Evolutionary conservation across 1,140 invertebrate genomes (phyloP), one percentile per base, ranked within the genome.

Genomic region (Listronotus bonariensis): DNA sequence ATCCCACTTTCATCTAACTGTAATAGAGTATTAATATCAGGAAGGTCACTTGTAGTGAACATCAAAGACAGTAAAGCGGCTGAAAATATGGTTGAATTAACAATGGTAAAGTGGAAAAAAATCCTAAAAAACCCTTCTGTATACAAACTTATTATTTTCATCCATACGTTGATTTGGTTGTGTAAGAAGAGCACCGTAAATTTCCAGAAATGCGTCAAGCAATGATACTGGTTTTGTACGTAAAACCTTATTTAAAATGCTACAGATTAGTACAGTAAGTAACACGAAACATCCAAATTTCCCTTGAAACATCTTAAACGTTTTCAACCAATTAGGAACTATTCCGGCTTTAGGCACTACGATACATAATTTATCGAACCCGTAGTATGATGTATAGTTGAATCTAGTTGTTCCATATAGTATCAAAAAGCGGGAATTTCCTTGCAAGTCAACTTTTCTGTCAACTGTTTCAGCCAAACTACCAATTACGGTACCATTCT

Each of bases 331-430:
- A 6, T 61, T 69, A 18, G 67, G 60, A 12, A 69, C 17, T 18
- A 56, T 49, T 31, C 14, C 18, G n/a, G 67, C 48, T 53, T 65
- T 65, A 8, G 42, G 62, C 7, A 65, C 62, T 1, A 69, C 18
- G 18, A 65, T 10, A 26, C 67, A 69, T 2, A 69, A 8, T 12
- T 69, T 17, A 31, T 69, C 67, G 34, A 45, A 57, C 15, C 61
- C 14, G 18, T 41, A 57, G 9, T 40, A 32, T 8, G 42, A 40
- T 7, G 62, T 58, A 32, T 60, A 69, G 26, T 65, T 56, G 12
- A 56, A 49, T 2, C 41, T 40, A 0, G 59, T 26, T 3, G 17
- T 45, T 41, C 34, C 54, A 45, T 53, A 57, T 6, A 4, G 14
- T 18, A 18, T 34, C 12, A 53, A 6, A 31, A 46, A 66, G 12